phyloP scores from a whole-genome alignment of 2,888 invertebrate species.

The Leptogaster cylindrica region DNA sequence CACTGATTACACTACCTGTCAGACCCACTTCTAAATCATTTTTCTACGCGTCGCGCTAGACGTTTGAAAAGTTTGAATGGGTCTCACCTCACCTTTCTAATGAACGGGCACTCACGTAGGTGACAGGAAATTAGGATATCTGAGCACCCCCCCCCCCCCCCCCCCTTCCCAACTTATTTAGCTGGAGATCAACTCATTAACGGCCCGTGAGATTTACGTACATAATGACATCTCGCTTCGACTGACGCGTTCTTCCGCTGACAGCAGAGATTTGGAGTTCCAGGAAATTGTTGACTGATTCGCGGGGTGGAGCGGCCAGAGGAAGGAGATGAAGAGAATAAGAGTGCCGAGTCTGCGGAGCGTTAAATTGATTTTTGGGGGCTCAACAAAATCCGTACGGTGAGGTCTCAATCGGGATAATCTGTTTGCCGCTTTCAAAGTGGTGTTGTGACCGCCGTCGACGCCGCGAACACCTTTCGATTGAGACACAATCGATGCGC shows the following conservation, averaged over 20 bases:
- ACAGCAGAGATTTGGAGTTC: neutral
- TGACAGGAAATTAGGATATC: slow-evolving; percentile 39
- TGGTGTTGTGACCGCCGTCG: neutral
- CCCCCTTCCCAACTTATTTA: slow-evolving; percentile 2
- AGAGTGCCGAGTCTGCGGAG: slow-evolving; percentile 32
- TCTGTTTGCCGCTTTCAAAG: neutral
- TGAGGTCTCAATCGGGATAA: slow-evolving; percentile 18
- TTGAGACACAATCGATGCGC: slow-evolving; percentile 39
- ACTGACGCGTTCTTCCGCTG: neutral
- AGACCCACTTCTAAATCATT: slow-evolving; percentile 35
- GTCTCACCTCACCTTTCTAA: neutral
- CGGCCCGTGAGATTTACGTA: neutral
- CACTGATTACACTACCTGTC: slow-evolving; percentile 41
- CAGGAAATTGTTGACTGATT: neutral
- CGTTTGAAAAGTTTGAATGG: slow-evolving; percentile 4
- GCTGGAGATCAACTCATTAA: slow-evolving; percentile 18
- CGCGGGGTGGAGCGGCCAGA: neutral
- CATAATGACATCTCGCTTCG: neutral
- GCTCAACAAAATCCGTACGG: neutral
- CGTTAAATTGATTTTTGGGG: slow-evolving; percentile 43
- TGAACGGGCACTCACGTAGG: neutral
- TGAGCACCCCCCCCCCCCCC: too few species aligned
- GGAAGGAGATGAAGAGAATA: neutral
- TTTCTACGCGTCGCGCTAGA: neutral
- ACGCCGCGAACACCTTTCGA: slow-evolving; percentile 40